phyloP scores from a whole-genome alignment of 2,797 vertebrate genomes.

The Streptopelia turtur region DNA sequence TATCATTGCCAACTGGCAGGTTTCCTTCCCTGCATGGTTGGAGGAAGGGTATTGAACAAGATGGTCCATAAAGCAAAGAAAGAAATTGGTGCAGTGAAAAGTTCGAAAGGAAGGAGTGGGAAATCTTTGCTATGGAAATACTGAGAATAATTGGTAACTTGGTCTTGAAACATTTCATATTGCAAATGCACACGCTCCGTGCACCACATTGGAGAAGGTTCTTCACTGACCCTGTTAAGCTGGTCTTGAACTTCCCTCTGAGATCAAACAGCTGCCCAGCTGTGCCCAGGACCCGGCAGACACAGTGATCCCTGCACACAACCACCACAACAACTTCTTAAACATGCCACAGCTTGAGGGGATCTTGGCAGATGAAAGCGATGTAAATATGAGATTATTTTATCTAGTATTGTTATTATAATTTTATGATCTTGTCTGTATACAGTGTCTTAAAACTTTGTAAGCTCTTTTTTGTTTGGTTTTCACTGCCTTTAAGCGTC shows the following conservation, averaged over 20 bases:
- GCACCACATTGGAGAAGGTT: fast-evolving
- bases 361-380: constrained; percentile 8
- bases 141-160: background rate
- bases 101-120: fast-evolving
- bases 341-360: background rate
- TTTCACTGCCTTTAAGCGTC: constrained; percentile 30
- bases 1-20: fast-evolving
- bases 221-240: background rate
- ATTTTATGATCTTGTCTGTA: constrained; percentile 34
- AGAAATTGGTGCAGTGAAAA: fast-evolving
- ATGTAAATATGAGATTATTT: constrained; percentile 47
- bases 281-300: background rate
- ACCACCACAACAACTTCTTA: background rate
- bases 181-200: background rate
- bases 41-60: background rate
- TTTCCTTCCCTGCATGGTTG: background rate
- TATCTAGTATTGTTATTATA: constrained; percentile 51
- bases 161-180: background rate
- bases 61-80: background rate
- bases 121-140: background rate
- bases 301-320: background rate
- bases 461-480: constrained; percentile 48
- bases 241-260: background rate
- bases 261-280: background rate
- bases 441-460: background rate